phyloP scores from a whole-genome alignment of 2,888 invertebrate genomes.

The Hydraecia micacea region DNA sequence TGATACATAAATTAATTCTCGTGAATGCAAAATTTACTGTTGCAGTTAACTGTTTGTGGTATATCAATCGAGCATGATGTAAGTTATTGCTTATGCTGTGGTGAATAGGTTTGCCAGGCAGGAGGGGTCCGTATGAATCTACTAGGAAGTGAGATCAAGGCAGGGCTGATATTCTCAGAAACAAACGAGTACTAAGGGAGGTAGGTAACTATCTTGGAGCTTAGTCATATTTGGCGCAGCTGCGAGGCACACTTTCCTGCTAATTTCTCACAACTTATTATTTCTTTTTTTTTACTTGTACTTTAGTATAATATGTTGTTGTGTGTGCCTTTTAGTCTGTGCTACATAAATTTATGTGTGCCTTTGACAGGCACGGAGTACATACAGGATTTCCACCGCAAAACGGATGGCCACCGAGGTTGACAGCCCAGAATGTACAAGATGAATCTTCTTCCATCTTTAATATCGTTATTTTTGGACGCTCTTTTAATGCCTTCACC shows the following conservation, averaged over 20 bases:
- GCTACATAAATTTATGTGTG: neutral
- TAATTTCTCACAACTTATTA: too few species aligned
- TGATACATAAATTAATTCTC: constrained; percentile 46
- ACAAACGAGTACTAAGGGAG: neutral
- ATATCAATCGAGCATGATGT: constrained; percentile 29
- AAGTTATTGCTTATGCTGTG: neutral
- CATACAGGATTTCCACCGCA: neutral
- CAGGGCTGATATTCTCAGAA: neutral
- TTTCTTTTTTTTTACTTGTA: too few species aligned
- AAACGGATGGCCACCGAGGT: neutral
- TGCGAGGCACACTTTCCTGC: neutral
- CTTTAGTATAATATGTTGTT: neutral
- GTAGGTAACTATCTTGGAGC: neutral
- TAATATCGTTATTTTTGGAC: neutral
- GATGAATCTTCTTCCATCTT: neutral
- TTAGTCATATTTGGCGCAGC: neutral
- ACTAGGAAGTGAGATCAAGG: neutral
- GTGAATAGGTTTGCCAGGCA: neutral
- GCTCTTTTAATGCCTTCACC: neutral
- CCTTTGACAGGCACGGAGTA: neutral
- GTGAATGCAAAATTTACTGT: constrained; percentile 42
- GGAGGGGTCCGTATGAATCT: neutral
- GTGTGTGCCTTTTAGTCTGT: neutral
- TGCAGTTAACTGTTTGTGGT: constrained; percentile 23
- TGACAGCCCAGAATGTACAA: neutral